Evolutionary conservation across 2,888 invertebrate genomes (phyloP).

Genomic region (Drosophila pseudotakahashii): DNA sequence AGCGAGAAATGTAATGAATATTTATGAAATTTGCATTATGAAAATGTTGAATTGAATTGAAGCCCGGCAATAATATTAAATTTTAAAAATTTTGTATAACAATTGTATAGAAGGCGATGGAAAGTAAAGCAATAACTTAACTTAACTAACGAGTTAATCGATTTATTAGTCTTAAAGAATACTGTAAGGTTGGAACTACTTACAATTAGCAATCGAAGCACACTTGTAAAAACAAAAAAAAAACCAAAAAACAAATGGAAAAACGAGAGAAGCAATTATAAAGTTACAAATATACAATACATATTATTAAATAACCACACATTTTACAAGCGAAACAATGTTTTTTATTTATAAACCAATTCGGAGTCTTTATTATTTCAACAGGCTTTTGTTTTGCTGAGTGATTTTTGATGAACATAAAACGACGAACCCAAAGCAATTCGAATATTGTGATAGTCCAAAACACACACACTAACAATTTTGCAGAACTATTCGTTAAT

Average conservation of each 20-base stretch:
- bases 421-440: constrained; percentile 61
- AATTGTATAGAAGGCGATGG: constrained; percentile 59
- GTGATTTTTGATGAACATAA: constrained; percentile 34
- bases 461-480: constrained; percentile 19
- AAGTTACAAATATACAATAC: constrained; percentile 65
- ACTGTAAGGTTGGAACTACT: constrained; percentile 74
- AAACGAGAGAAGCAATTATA: constrained; percentile 60
- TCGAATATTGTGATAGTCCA: constrained; percentile 71
- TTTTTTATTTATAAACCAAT: constrained; percentile 55
- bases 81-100: constrained; percentile 71
- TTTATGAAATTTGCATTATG: constrained; percentile 48
- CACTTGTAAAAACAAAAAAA: constrained; percentile 54
- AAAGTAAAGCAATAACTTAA: constrained; percentile 73
- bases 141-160: constrained; percentile 63
- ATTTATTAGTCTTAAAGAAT: constrained; percentile 70
- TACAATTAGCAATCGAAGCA: constrained; percentile 73
- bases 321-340: constrained; percentile 58
- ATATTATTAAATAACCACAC: constrained; percentile 64
- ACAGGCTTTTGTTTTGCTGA: constrained; percentile 35
- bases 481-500: constrained; percentile 67
- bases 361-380: constrained; percentile 14
- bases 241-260: constrained; percentile 26
- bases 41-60: constrained; percentile 59
- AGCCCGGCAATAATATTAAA: constrained; percentile 76
- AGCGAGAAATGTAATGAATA: constrained; percentile 38